These are phyloP conservation scores for Sturnira hondurensis DNA, from an alignment of 2,113 vertebrate genomes.

Conservation along the genomic window DNA sequence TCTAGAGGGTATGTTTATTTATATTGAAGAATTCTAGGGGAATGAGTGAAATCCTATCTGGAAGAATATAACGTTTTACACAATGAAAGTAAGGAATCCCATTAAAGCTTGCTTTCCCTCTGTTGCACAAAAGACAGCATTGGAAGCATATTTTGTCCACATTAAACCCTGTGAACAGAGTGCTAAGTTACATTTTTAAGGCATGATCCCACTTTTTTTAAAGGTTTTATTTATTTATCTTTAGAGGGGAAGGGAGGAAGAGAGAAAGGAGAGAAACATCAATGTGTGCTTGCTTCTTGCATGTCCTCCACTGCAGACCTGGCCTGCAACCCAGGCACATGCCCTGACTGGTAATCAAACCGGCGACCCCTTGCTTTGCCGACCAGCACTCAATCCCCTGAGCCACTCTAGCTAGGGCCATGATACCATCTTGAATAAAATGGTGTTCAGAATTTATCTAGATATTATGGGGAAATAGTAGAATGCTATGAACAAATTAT, in stretches of 20 bases:
- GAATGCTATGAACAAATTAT: not conserved
- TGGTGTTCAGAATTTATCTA: not conserved
- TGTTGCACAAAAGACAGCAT: conserved; percentile 42
- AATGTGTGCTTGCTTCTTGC: too few relatives aligned
- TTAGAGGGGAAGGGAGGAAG: too few relatives aligned
- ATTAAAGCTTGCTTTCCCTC: conserved; percentile 52
- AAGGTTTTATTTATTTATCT: too few relatives aligned
- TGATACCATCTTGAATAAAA: conserved; percentile 27
- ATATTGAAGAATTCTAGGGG: not conserved
- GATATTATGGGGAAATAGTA: not conserved
- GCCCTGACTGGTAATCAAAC: too few relatives aligned
- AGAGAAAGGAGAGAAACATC: too few relatives aligned
- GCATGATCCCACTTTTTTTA: not conserved
- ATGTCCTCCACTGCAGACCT: too few relatives aligned
- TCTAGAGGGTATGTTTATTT: conserved; percentile 25
- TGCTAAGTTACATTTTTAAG: conserved; percentile 45
- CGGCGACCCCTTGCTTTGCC: too few relatives aligned
- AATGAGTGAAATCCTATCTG: not conserved
- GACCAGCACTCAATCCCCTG: too few relatives aligned
- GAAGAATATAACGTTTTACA: not conserved
- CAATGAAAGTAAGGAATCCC: conserved; percentile 61
- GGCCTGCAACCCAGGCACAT: too few relatives aligned
- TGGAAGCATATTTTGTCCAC: conserved; percentile 57
- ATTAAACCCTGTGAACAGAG: conserved; percentile 34
- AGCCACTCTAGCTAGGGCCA: not conserved